These are phyloP conservation scores for Propithecus deckenii DNA, from an alignment of 2,797 vertebrate species.

Conservation along the genomic window DNA sequence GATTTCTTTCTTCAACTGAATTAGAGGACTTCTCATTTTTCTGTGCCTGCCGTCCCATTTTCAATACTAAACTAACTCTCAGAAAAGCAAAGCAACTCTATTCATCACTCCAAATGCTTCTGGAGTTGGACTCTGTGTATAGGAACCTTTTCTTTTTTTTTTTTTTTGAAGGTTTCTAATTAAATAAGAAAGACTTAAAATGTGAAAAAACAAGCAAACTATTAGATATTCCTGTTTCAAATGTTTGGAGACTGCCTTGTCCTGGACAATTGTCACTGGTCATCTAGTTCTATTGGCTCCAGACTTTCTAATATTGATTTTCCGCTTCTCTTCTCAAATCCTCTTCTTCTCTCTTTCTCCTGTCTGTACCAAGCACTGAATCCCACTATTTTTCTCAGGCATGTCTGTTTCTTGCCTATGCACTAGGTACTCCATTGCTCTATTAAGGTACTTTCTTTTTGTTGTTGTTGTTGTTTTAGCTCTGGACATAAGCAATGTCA, in stretches of 20 bases:
- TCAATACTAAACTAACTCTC: neutral
- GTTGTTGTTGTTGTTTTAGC: too few species aligned
- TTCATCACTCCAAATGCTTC: neutral
- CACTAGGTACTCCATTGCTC: neutral
- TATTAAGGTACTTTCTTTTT: neutral
- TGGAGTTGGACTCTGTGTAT: neutral
- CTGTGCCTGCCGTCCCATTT: neutral
- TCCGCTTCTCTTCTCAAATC: neutral
- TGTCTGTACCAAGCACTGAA: neutral
- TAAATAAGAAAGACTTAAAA: neutral
- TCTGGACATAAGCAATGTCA: too few species aligned
- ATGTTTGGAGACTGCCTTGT: neutral
- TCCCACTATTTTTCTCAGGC: neutral
- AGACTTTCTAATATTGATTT: neutral
- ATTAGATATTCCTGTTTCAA: neutral
- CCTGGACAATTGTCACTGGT: neutral
- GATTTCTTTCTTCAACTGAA: conserved; percentile 4
- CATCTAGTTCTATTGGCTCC: neutral
- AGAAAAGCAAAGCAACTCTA: neutral
- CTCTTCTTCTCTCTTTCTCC: neutral
- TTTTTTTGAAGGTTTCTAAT: neutral
- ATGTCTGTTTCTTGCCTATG: neutral
- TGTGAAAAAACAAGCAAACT: neutral
- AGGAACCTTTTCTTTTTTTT: neutral
- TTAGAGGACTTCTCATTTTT: neutral